Percentiles rank a stretch among this genome's conserved stretches.
Evolutionary conservation across 1,140 invertebrate species (phyloP).

Genomic region (Psilanteris sp.): DNA sequence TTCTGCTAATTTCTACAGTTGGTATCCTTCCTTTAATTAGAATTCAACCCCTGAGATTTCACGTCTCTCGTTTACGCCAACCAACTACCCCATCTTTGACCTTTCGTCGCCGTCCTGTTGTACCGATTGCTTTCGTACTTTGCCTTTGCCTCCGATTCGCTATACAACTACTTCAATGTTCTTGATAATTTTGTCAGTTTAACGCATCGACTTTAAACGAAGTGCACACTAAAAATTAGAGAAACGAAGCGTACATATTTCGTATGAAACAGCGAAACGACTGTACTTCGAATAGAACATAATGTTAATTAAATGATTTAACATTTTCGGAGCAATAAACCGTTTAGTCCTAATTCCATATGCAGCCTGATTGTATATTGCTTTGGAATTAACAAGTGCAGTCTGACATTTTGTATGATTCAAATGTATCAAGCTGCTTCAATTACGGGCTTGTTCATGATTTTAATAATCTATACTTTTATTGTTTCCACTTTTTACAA

Average conservation of each 20-base stretch:
- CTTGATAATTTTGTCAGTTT: conserved; percentile 39
- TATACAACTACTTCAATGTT: conserved; percentile 24
- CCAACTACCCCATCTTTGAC: conserved; percentile 52
- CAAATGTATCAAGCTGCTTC: too few species aligned
- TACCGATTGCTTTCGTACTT: conserved; percentile 35
- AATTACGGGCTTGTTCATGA: too few species aligned
- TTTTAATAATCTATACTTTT: too few species aligned
- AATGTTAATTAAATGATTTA: too few species aligned
- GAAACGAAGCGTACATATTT: not conserved
- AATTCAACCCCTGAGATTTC: conserved; percentile 70
- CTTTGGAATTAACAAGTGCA: too few species aligned
- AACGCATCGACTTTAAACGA: conserved; percentile 1
- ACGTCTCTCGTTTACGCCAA: conserved; percentile 38
- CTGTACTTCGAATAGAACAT: too few species aligned
- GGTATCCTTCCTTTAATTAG: conserved; percentile 73
- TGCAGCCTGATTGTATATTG: too few species aligned
- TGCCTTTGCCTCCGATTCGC: not conserved
- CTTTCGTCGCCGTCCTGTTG: conserved; percentile 29
- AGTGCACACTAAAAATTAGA: conserved; percentile 4
- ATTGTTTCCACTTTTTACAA: conserved; percentile 30
- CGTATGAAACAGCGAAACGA: too few species aligned
- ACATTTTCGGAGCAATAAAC: too few species aligned
- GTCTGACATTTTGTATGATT: too few species aligned
- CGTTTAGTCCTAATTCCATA: too few species aligned
- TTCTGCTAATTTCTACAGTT: conserved; percentile 72